Conservation (phyloP, 2,113 vertebrate species). For the Syngnathoides biaculeatus region DNA sequence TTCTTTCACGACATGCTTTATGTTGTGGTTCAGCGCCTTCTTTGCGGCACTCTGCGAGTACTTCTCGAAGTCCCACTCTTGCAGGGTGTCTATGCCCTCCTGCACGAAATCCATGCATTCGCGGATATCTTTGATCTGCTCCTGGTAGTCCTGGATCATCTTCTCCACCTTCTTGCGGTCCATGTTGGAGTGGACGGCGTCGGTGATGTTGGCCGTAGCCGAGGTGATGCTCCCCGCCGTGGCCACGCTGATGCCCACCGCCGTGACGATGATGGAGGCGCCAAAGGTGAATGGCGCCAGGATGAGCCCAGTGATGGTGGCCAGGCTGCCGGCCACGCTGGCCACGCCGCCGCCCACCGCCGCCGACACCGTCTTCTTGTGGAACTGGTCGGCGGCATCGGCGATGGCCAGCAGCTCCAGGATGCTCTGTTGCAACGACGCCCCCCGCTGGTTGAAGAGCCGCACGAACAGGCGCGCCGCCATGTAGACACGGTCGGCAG, state of each 20-base stretch:
- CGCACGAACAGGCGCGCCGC: slow-evolving; percentile 67
- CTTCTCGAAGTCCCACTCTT: slow-evolving; percentile 70
- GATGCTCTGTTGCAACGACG: slow-evolving; percentile 57
- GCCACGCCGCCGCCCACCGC: slow-evolving; percentile 69
- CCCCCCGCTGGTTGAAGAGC: slow-evolving; percentile 66
- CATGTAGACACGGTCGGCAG: slow-evolving; percentile 70
- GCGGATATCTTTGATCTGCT: slow-evolving; percentile 62
- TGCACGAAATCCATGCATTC: slow-evolving; percentile 70
- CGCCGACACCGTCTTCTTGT: slow-evolving; percentile 59
- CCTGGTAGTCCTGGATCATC: slow-evolving; percentile 71
- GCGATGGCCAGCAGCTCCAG: slow-evolving; percentile 63
- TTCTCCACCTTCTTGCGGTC: slow-evolving; percentile 75
- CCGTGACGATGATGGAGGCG: slow-evolving; percentile 69
- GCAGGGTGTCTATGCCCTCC: slow-evolving; percentile 67
- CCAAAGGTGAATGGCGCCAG: slow-evolving; percentile 75
- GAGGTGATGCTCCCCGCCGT: slow-evolving; percentile 73
- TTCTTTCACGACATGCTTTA: slow-evolving; percentile 68
- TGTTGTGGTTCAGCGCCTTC: slow-evolving; percentile 66
- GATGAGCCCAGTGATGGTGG: slow-evolving; percentile 73
- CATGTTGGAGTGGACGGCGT: slow-evolving; percentile 68
- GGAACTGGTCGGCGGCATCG: slow-evolving; percentile 61
- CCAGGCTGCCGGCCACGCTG: slow-evolving; percentile 68
- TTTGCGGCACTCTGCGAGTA: slow-evolving; percentile 59
- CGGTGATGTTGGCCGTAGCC: slow-evolving; percentile 72
- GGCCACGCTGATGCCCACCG: slow-evolving; percentile 73